These are phyloP conservation scores for Synodontis membranacea DNA, from an alignment of 2,113 vertebrate genomes.

Conservation along the genomic window DNA sequence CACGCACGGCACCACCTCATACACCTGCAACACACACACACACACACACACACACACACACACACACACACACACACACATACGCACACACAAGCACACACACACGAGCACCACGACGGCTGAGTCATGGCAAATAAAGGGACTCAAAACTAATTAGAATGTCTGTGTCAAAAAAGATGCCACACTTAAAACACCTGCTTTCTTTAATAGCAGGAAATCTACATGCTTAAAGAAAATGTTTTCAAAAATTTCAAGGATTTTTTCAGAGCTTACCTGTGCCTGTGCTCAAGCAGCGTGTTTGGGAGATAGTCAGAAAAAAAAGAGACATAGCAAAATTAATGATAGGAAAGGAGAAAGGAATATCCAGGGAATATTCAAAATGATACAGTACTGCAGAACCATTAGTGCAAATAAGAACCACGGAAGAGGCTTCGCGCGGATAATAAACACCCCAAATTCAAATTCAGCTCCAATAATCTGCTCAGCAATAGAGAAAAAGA, in stretches of 20 bases:
- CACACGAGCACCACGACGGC: not conserved
- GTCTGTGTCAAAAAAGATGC: not conserved
- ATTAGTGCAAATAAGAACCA: constrained; percentile 26
- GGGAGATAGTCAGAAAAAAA: constrained; percentile 14
- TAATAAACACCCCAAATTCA: not conserved
- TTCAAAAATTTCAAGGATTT: constrained; percentile 29
- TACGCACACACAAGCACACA: not conserved
- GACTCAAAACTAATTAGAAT: not conserved
- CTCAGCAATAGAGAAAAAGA: constrained; percentile 34
- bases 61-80: not conserved
- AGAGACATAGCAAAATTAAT: constrained; percentile 34
- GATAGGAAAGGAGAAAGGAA: not conserved
- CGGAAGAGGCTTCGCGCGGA: constrained; percentile 23
- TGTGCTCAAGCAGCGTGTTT: constrained; percentile 55
- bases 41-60: constrained; percentile 4
- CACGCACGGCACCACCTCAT: constrained; percentile 93
- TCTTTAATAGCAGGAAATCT: not conserved
- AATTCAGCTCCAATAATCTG: constrained; percentile 46
- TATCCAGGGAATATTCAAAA: not conserved
- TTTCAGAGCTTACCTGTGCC: constrained; percentile 74
- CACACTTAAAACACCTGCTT: not conserved
- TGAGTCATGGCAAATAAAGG: not conserved
- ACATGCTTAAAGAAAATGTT: constrained; percentile 14
- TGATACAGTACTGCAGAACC: not conserved
- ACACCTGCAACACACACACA: constrained; percentile 78